A percentile compares a stretch with the other conserved stretches of the same genome.
Evolutionary conservation across 2,113 vertebrate species (phyloP).

Genomic region (Coregonus clupeaformis): DNA sequence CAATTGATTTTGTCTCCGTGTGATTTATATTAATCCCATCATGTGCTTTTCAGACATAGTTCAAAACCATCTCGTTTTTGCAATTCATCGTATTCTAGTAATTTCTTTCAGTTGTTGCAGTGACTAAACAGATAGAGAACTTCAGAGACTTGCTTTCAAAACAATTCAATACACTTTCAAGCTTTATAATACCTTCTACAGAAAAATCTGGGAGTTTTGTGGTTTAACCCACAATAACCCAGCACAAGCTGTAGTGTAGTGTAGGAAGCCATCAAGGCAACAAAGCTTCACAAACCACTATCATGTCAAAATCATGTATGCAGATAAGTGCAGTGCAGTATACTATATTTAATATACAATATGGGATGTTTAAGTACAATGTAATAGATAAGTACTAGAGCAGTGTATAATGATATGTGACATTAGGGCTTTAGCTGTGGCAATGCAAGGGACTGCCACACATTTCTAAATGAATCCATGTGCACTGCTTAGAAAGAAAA

Average conservation of each 20-base stretch:
- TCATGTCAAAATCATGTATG: no score
- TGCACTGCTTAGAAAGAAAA: neutral
- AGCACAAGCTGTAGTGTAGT: no score
- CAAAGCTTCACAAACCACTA: no score
- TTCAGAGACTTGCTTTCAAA: neutral
- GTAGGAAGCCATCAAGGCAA: no score
- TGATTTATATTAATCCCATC: constrained; percentile 44
- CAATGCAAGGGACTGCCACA: neutral
- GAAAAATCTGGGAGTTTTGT: neutral
- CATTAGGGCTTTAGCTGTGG: no score
- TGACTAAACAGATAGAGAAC: no score
- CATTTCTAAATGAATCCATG: neutral
- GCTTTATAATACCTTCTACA: neutral
- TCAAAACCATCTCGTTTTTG: neutral
- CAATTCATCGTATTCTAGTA: constrained; percentile 3
- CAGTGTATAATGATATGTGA: no score
- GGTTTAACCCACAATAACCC: no score
- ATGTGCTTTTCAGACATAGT: constrained; percentile 10
- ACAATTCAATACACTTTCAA: neutral
- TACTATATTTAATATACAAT: no score
- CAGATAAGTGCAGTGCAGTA: no score
- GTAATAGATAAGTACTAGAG: no score
- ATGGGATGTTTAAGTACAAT: no score
- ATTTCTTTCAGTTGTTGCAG: neutral
- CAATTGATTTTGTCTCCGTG: constrained; percentile 44